Evolutionary conservation across 2,888 invertebrate species (phyloP).

Genomic region (Apoda limacodes): DNA sequence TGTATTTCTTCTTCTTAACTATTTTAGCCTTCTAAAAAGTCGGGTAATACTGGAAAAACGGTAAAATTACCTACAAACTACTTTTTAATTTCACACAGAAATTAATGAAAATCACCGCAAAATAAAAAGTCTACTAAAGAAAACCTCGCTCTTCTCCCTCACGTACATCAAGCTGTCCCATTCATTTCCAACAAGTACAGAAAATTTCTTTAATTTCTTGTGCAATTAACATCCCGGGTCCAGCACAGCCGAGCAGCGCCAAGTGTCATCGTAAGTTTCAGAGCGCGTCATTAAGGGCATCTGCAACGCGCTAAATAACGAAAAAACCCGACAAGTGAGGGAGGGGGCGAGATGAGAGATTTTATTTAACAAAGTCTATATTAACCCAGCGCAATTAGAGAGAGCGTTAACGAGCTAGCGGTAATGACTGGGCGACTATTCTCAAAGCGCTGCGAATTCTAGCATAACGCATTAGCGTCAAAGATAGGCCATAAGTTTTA

Average conservation of each 20-base stretch:
- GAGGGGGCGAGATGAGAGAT: conserved; percentile 52
- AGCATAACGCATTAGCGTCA: background rate
- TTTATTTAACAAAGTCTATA: conserved; percentile 71
- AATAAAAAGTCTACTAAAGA: no score
- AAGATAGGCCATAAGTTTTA: no score
- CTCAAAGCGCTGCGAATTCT: conserved; percentile 23
- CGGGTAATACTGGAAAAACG: no score
- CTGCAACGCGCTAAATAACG: conserved; percentile 66
- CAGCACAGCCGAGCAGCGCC: conserved; percentile 45
- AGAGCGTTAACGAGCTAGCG: conserved; percentile 63
- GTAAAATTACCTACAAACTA: no score
- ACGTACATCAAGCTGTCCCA: conserved; percentile 43
- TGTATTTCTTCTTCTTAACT: no score
- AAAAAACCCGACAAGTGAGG: conserved; percentile 38
- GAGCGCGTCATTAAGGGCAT: conserved; percentile 67
- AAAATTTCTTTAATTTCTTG: conserved; percentile 64
- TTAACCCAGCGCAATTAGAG: conserved; percentile 70
- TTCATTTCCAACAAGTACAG: conserved; percentile 46
- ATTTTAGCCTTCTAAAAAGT: no score
- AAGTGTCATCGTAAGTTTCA: conserved; percentile 70
- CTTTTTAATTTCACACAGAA: no score
- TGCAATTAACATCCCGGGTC: conserved; percentile 53
- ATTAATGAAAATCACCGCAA: no score
- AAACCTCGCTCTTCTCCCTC: conserved; percentile 12
- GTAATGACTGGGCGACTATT: conserved; percentile 61